These are phyloP conservation scores for Henricia sp. DNA, from an alignment of 53 echinoderm and acorn worm genomes.

Conservation along the genomic window DNA sequence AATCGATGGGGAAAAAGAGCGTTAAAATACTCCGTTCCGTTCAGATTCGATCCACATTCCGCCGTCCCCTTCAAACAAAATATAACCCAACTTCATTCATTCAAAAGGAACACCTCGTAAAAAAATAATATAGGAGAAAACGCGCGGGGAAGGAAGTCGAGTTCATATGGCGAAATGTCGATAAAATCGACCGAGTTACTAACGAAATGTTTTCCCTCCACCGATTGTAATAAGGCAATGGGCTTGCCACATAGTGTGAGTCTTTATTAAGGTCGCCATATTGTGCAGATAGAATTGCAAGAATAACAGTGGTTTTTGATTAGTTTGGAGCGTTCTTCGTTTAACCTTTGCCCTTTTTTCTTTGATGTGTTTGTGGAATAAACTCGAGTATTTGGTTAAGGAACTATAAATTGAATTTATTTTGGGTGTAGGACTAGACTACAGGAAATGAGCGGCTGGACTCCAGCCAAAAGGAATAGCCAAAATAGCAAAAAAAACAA, in stretches of 20 bases:
- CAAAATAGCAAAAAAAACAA: too few relatives aligned
- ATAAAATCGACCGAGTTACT: constrained; percentile 50
- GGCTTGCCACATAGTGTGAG: neutral
- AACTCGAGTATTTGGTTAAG: neutral
- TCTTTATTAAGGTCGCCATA: too few relatives aligned
- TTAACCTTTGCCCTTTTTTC: neutral
- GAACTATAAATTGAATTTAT: too few relatives aligned
- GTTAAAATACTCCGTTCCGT: constrained; percentile 47
- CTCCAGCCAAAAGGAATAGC: too few relatives aligned
- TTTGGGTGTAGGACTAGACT: too few relatives aligned
- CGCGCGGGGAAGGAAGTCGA: neutral
- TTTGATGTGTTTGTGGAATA: neutral
- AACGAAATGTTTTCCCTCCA: constrained; percentile 34
- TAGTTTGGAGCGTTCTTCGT: neutral
- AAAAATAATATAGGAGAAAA: neutral
- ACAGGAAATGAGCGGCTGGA: too few relatives aligned
- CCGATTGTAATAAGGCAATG: constrained; percentile 17
- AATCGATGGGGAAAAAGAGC: constrained; percentile 36
- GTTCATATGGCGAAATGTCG: constrained; percentile 7
- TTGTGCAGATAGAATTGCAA: constrained; percentile 31
- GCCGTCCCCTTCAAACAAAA: constrained; percentile 6
- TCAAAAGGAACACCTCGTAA: neutral
- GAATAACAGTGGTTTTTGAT: constrained; percentile 17
- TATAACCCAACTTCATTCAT: neutral
- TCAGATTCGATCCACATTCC: constrained; percentile 19